Percentiles rank a stretch among this genome's conserved stretches.
Evolutionary conservation across 2,888 invertebrate genomes (phyloP).

Genomic region (Dryobota labecula): DNA sequence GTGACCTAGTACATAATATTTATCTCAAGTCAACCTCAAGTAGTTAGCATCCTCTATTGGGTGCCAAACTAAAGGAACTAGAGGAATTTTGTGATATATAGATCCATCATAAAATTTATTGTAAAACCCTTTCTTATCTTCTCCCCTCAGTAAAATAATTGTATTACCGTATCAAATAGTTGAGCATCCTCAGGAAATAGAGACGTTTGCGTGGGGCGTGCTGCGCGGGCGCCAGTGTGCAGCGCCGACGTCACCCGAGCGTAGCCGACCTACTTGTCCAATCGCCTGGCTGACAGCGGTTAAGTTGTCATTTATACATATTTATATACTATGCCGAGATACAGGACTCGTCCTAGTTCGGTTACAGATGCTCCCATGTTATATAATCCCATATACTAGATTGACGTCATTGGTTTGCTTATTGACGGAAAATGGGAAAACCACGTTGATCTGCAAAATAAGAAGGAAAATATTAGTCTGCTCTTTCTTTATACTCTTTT

Average conservation of each 20-base stretch:
- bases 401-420: slow-evolving; percentile 11
- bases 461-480: background rate
- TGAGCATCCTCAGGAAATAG: slow-evolving; percentile 75
- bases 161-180: slow-evolving; percentile 50
- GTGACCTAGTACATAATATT: no score
- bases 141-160: background rate
- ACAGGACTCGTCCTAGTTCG: no score
- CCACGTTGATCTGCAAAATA: background rate
- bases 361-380: no score
- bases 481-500: no score
- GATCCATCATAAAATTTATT: no score
- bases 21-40: no score
- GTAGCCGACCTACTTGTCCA: slow-evolving; percentile 72
- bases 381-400: no score
- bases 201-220: slow-evolving; percentile 74
- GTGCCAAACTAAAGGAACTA: no score
- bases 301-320: slow-evolving; percentile 61
- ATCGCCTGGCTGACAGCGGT: slow-evolving; percentile 57
- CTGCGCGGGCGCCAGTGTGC: slow-evolving; percentile 66
- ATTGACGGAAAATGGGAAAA: background rate
- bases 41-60: no score
- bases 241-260: slow-evolving; percentile 54
- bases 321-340: no score
- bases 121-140: background rate
- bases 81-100: background rate